A percentile compares a stretch with the other conserved stretches of the same genome.
These are phyloP conservation scores for Nebria ingens DNA, from an alignment of 1,140 invertebrate species.

Conservation along the genomic window DNA sequence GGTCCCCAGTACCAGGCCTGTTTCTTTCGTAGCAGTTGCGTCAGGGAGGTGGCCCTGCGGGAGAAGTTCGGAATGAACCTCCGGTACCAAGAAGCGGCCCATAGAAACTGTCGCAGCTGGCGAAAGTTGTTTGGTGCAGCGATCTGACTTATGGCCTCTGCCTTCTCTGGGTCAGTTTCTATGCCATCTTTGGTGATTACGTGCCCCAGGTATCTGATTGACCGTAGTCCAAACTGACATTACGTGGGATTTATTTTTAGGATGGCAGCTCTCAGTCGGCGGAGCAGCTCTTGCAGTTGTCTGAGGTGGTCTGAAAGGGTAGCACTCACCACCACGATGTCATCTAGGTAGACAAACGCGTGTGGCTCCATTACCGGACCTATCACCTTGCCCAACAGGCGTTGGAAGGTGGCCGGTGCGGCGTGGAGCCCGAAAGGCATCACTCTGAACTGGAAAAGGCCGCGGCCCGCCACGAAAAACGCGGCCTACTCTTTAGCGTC, in stretches of 20 bases:
- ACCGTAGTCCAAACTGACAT: constrained; percentile 15
- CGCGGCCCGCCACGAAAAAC: constrained; percentile 20
- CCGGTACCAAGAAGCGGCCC: constrained; percentile 16
- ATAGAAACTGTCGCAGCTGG: no score
- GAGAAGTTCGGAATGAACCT: constrained; percentile 15
- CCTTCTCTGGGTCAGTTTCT: no score
- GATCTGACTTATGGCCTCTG: not conserved
- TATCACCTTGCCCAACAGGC: constrained; percentile 20
- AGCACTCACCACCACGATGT: constrained; percentile 17
- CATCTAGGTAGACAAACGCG: constrained; percentile 20
- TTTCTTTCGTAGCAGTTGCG: constrained; percentile 15
- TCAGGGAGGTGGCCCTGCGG: constrained; percentile 2
- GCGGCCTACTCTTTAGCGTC: constrained; percentile 11
- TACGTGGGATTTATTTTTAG: constrained; percentile 21
- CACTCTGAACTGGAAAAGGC: constrained; percentile 26
- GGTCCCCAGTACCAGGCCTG: constrained; percentile 15
- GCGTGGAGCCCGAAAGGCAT: constrained; percentile 33
- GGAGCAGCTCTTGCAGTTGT: constrained; percentile 16
- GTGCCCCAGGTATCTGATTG: constrained; percentile 24
- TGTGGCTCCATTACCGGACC: constrained; percentile 10
- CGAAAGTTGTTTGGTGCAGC: constrained; percentile 16
- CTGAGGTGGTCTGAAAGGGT: constrained; percentile 20
- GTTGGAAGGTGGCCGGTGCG: constrained; percentile 22
- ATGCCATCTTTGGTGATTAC: not conserved
- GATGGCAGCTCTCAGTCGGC: constrained; percentile 12